Conservation (phyloP, 2,113 vertebrate species). For the Hepsetus odoe region DNA sequence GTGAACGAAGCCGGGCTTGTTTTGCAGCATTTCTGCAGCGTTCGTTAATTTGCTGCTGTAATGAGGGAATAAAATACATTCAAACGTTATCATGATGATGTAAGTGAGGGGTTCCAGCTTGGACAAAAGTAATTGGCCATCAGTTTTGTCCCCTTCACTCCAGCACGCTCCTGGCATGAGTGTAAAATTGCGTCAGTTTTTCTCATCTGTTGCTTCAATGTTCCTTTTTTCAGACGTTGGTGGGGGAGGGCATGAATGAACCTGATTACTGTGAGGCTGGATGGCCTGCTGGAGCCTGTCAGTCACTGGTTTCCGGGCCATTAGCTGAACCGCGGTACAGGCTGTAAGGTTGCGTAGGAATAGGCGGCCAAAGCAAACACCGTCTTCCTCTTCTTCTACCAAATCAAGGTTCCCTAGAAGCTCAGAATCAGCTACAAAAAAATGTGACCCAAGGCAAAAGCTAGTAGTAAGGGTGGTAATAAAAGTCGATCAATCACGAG, state of each 20-base stretch:
- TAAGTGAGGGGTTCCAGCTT: not conserved
- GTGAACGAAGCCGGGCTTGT: too few relatives aligned
- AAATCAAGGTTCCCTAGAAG: not conserved
- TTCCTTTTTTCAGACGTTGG: conserved; percentile 57
- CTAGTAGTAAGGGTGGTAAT: too few relatives aligned
- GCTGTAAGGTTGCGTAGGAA: conserved; percentile 49
- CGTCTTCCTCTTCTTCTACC: not conserved
- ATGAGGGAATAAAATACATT: not conserved
- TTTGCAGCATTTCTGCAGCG: too few relatives aligned
- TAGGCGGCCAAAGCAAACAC: conserved; percentile 64
- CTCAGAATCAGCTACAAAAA: not conserved
- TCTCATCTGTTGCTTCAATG: not conserved
- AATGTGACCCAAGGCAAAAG: too few relatives aligned
- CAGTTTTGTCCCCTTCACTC: conserved; percentile 8
- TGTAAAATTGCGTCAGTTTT: conserved; percentile 2
- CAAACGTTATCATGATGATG: not conserved
- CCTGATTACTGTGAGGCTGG: conserved; percentile 52
- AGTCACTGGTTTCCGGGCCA: conserved; percentile 54
- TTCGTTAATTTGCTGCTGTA: not conserved
- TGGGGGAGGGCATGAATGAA: not conserved
- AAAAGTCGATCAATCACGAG: too few relatives aligned
- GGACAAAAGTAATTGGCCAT: conserved; percentile 31
- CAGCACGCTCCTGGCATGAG: not conserved
- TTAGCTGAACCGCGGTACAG: conserved; percentile 52
- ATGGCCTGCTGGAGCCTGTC: conserved; percentile 58